Percentiles rank a stretch among this genome's conserved stretches.
phyloP scores from a whole-genome alignment of 2,888 invertebrate species.

The Drosophila ustulata region DNA sequence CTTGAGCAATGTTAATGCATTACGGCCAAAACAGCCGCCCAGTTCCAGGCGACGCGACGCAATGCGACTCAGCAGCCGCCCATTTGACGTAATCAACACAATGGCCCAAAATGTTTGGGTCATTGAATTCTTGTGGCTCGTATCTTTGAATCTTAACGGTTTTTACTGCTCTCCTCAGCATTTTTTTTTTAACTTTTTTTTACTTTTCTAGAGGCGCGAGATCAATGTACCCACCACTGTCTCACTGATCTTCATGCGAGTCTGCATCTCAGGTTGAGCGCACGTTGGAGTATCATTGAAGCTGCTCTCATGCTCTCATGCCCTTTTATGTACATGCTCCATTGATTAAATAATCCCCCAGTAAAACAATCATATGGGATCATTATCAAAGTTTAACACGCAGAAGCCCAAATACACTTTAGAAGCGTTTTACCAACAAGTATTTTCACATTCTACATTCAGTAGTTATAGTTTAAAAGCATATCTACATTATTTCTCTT shows the following conservation, averaged over 20 bases:
- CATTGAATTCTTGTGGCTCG: slow-evolving; percentile 66
- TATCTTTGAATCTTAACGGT: slow-evolving; percentile 77
- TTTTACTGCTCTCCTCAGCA: slow-evolving; percentile 27
- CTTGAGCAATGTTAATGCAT: slow-evolving; percentile 75
- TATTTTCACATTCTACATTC: too few species aligned
- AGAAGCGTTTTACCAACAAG: not conserved
- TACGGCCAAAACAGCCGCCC: slow-evolving; percentile 59
- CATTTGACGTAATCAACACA: slow-evolving; percentile 79
- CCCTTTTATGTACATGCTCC: slow-evolving; percentile 64
- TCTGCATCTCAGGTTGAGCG: slow-evolving; percentile 52
- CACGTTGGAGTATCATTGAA: slow-evolving; percentile 61
- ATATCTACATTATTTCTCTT: too few species aligned
- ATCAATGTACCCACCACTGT: slow-evolving; percentile 64
- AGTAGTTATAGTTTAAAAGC: too few species aligned
- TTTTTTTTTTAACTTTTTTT: not conserved
- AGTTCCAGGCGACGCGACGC: slow-evolving; percentile 43
- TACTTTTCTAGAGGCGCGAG: slow-evolving; percentile 46
- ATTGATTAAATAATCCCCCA: slow-evolving; percentile 75
- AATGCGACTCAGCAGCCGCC: slow-evolving; percentile 25
- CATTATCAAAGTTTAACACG: not conserved
- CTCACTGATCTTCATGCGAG: not conserved
- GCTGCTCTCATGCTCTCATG: slow-evolving; percentile 49
- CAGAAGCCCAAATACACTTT: slow-evolving; percentile 45
- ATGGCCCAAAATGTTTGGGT: slow-evolving; percentile 75
- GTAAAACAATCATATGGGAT: slow-evolving; percentile 23